These are phyloP conservation scores for Phallusia fumigata DNA, from an alignment of 23 tunicate species.

Conservation along the genomic window DNA sequence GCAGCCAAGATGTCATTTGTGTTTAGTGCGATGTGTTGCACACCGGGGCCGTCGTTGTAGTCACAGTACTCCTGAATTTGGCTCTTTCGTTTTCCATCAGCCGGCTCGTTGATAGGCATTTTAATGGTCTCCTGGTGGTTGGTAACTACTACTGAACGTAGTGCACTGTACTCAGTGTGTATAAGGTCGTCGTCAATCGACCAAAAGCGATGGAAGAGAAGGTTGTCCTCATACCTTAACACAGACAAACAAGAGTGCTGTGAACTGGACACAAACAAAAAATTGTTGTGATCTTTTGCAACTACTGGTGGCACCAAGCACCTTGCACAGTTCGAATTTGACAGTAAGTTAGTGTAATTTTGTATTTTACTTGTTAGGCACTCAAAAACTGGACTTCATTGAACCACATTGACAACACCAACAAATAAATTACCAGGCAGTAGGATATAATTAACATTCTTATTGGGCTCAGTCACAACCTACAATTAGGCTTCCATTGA, in stretches of 20 bases:
- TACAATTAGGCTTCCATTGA: neutral
- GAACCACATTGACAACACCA: too few relatives aligned
- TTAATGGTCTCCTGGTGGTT: slow-evolving; percentile 94
- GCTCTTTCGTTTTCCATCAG: slow-evolving; percentile 90
- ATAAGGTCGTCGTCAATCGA: slow-evolving; percentile 92
- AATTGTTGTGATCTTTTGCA: too few relatives aligned
- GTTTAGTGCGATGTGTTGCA: slow-evolving; percentile 92
- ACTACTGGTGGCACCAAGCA: too few relatives aligned
- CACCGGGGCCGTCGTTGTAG: slow-evolving; percentile 98
- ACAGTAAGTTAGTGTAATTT: too few relatives aligned
- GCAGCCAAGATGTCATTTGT: slow-evolving; percentile 72
- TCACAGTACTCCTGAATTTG: slow-evolving; percentile 98
- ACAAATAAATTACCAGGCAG: too few relatives aligned
- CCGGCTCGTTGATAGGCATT: slow-evolving; percentile 98
- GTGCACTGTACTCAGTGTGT: slow-evolving; percentile 96
- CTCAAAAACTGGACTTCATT: too few relatives aligned
- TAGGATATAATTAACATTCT: too few relatives aligned
- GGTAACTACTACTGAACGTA: slow-evolving; percentile 89
- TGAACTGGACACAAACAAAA: too few relatives aligned
- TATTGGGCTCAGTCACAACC: too few relatives aligned
- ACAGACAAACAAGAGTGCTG: neutral
- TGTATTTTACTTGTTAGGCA: too few relatives aligned
- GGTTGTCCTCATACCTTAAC: slow-evolving; percentile 84
- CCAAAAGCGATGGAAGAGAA: slow-evolving; percentile 99
- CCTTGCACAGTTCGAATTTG: too few relatives aligned